phyloP scores from a whole-genome alignment of 2,888 invertebrate species.

The Drosophila aldrichi region DNA sequence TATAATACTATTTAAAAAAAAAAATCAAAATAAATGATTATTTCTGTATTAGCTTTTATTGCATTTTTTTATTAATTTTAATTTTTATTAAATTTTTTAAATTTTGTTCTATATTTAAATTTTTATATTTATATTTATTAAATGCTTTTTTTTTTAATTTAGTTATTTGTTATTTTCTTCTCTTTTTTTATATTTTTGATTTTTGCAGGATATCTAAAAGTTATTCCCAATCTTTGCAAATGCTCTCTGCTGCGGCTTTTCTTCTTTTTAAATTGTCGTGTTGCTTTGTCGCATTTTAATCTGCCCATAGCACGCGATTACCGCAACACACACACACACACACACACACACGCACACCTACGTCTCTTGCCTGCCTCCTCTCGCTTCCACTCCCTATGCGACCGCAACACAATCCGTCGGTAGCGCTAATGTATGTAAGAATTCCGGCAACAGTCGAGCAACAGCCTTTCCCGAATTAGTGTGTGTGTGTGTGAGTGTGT shows the following conservation, averaged over 20 bases:
- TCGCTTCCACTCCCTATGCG: not conserved
- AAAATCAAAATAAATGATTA: no score
- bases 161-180: no score
- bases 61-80: no score
- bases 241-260: slow-evolving; percentile 39
- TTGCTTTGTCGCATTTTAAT: slow-evolving; percentile 78
- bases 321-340: slow-evolving; percentile 21
- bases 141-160: no score
- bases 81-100: no score
- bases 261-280: slow-evolving; percentile 74
- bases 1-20: no score
- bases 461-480: slow-evolving; percentile 46
- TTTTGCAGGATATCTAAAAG: slow-evolving; percentile 28
- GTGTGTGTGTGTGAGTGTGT: slow-evolving; percentile 20
- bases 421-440: slow-evolving; percentile 71
- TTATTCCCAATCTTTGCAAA: not conserved
- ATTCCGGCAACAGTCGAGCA: slow-evolving; percentile 74
- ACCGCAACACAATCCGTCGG: slow-evolving; percentile 31
- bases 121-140: no score
- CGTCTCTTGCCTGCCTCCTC: not conserved
- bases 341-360: not conserved
- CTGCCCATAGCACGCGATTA: slow-evolving; percentile 73
- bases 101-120: no score
- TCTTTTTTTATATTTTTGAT: not conserved
- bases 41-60: no score